These are phyloP conservation scores for Delphinus delphis DNA, from an alignment of 2,113 vertebrate species.

Conservation along the genomic window DNA sequence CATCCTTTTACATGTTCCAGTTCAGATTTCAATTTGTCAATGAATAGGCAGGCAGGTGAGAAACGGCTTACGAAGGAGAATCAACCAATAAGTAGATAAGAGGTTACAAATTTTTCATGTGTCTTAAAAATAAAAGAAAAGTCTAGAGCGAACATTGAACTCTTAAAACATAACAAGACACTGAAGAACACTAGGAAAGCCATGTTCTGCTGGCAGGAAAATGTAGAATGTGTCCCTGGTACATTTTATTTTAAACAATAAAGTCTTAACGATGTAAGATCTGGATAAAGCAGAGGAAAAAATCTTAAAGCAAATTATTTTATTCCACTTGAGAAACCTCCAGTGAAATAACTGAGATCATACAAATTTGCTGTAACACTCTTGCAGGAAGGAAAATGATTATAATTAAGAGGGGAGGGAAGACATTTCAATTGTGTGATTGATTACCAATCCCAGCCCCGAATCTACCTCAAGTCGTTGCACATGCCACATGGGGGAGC, in stretches of 20 bases:
- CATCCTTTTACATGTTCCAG: not conserved
- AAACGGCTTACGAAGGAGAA: not conserved
- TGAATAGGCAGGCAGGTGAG: not conserved
- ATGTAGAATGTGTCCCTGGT: not conserved
- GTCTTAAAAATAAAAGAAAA: not conserved
- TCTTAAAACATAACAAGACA: not conserved
- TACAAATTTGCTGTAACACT: not conserved
- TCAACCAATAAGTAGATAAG: not conserved
- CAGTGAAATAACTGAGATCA: not conserved
- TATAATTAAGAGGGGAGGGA: not conserved
- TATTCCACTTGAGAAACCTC: not conserved
- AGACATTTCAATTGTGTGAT: not conserved
- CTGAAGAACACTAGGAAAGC: not conserved
- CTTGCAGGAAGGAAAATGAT: not conserved
- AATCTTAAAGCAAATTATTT: not conserved
- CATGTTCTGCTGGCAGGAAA: not conserved
- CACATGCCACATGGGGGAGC: conserved; percentile 85
- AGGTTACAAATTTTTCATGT: not conserved
- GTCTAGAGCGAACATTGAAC: not conserved
- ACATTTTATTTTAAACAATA: not conserved
- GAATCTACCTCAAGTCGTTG: conserved; percentile 84
- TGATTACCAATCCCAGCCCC: not conserved
- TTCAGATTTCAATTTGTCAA: not conserved
- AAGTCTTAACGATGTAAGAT: not conserved
- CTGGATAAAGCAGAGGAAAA: not conserved